These are phyloP conservation scores for Adelosebastes latens DNA, from an alignment of 2,797 vertebrate species.

Conservation along the genomic window DNA sequence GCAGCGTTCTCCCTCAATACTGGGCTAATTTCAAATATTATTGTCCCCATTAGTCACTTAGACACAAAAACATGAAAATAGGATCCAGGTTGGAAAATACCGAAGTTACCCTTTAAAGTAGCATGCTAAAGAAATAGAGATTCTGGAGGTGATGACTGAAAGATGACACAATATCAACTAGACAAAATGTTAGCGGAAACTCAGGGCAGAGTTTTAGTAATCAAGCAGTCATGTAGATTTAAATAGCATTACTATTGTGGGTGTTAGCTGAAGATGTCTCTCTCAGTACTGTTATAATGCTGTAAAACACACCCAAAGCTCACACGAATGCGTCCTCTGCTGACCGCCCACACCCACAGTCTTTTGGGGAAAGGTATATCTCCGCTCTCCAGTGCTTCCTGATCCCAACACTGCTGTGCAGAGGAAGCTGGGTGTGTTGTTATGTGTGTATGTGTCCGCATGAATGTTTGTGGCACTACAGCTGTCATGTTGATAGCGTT, in stretches of 20 bases:
- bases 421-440: conserved; percentile 64
- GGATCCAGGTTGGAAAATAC: too few species aligned
- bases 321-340: background rate
- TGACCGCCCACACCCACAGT: conserved; percentile 38
- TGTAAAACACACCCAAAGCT: conserved; percentile 28
- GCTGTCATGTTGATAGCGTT: conserved; percentile 64
- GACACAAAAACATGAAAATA: too few species aligned
- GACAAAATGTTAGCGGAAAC: background rate
- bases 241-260: background rate
- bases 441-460: conserved; percentile 11
- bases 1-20: too few species aligned
- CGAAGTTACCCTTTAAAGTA: too few species aligned
- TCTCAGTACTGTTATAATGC: background rate
- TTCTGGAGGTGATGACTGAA: background rate
- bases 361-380: conserved; percentile 49
- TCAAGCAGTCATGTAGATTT: background rate
- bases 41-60: too few species aligned
- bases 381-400: conserved; percentile 61
- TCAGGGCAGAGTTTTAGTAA: background rate
- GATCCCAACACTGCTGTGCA: conserved; percentile 36
- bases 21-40: too few species aligned
- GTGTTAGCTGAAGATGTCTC: background rate
- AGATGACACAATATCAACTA: background rate
- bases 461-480: conserved; percentile 19
- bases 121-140: background rate